Evolutionary conservation across 1,140 invertebrate species (phyloP).

Genomic region (Drosophila insularis): DNA sequence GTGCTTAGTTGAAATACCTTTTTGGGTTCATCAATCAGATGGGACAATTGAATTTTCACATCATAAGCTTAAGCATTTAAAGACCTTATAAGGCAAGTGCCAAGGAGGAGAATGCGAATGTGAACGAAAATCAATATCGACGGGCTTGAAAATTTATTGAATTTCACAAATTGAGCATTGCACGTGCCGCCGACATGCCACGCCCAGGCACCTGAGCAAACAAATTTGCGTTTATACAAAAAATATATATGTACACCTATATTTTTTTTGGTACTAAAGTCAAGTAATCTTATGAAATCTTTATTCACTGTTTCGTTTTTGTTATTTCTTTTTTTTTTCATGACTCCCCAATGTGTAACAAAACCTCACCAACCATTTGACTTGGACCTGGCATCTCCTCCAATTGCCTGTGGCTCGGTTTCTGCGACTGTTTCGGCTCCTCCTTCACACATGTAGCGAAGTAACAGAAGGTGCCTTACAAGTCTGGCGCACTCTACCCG

Average conservation of each 20-base stretch:
- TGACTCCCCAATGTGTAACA: conserved; percentile 70
- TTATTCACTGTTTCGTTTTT: conserved; percentile 44
- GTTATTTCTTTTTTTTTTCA: conserved; percentile 43
- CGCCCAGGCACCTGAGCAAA: conserved; percentile 62
- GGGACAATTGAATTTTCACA: conserved; percentile 54
- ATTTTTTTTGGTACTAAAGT: conserved; percentile 49
- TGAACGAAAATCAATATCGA: conserved; percentile 44
- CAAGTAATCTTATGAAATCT: conserved; percentile 72
- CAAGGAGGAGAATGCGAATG: not conserved
- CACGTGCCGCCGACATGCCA: conserved; percentile 33
- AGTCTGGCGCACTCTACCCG: conserved; percentile 86
- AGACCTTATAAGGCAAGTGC: conserved; percentile 21
- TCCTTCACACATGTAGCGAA: conserved; percentile 82
- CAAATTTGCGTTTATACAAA: conserved; percentile 40
- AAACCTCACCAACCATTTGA: conserved; percentile 52
- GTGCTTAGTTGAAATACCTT: not conserved
- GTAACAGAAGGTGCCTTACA: conserved; percentile 86
- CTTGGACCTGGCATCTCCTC: conserved; percentile 13
- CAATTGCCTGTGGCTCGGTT: not conserved
- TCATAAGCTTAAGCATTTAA: conserved; percentile 51
- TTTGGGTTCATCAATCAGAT: not conserved
- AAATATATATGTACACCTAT: not conserved
- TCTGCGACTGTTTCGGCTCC: not conserved
- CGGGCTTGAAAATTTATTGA: conserved; percentile 55
- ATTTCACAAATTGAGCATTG: conserved; percentile 24